Percentiles rank a stretch among this genome's conserved stretches.
Conservation (phyloP, 2,888 invertebrate genomes). For the Sepiola atlantica region DNA sequence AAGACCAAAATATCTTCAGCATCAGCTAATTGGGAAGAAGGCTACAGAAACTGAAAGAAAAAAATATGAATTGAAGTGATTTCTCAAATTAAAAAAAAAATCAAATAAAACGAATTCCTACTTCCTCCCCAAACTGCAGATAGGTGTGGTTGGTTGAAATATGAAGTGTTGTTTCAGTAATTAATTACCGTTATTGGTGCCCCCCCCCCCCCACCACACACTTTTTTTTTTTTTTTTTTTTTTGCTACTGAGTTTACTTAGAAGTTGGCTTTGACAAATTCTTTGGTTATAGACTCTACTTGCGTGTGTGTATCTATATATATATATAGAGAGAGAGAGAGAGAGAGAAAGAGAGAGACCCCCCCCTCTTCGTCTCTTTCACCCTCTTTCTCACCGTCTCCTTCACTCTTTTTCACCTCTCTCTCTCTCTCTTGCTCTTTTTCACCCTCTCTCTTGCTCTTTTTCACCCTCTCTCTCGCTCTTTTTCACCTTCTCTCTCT, state of each 20-base stretch:
- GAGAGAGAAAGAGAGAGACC: too few relatives aligned
- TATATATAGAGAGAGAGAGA: too few relatives aligned
- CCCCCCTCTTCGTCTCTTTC: too few relatives aligned
- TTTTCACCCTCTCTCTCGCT: neutral
- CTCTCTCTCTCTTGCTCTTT: neutral
- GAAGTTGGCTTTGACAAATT: neutral
- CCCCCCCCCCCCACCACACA: neutral
- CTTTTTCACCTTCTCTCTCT: neutral
- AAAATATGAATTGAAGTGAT: too few relatives aligned
- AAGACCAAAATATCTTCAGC: too few relatives aligned
- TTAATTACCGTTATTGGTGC: neutral
- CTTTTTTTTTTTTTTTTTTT: neutral
- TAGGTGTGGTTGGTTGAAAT: slow-evolving; percentile 32
- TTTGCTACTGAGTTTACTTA: neutral
- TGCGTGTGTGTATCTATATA: neutral
- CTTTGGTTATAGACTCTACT: neutral
- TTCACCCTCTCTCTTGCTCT: neutral
- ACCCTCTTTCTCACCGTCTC: too few relatives aligned
- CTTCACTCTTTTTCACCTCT: too few relatives aligned
- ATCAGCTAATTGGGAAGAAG: too few relatives aligned
- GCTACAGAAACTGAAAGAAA: too few relatives aligned
- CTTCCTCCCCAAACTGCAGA: neutral
- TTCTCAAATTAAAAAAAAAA: too few relatives aligned
- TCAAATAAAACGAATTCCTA: too few relatives aligned
- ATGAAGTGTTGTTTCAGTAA: neutral